A percentile compares a stretch with the other conserved stretches of the same genome.
These are phyloP conservation scores for Microcaecilia unicolor DNA, from an alignment of 2,797 vertebrate species.

Conservation along the genomic window DNA sequence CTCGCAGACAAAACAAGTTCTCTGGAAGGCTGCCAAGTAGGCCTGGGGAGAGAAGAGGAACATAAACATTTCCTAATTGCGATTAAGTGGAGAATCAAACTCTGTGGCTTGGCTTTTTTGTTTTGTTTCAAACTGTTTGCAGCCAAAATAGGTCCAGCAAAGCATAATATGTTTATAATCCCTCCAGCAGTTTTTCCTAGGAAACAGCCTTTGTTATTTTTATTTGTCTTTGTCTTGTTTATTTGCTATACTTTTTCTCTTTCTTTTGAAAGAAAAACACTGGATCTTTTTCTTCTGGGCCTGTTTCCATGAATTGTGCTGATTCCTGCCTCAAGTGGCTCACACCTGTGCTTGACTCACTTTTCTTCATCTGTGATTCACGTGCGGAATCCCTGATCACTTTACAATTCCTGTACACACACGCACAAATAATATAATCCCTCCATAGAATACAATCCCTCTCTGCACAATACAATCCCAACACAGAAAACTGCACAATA, in stretches of 20 bases:
- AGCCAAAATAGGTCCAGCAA: too few relatives aligned
- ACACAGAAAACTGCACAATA: too few relatives aligned
- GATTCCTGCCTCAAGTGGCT: constrained; percentile 9
- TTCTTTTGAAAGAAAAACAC: neutral
- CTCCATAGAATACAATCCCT: too few relatives aligned
- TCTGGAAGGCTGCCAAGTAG: constrained; percentile 32
- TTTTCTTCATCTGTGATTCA: rapidly evolving
- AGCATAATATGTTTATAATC: too few relatives aligned
- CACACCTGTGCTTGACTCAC: constrained; percentile 4
- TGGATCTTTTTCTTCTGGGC: neutral
- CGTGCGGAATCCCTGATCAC: too few relatives aligned
- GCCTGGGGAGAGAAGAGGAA: constrained; percentile 34
- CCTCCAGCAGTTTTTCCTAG: too few relatives aligned
- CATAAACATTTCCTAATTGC: constrained; percentile 32
- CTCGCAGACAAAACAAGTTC: constrained; percentile 36
- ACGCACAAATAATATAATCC: too few relatives aligned
- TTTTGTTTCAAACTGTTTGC: constrained; percentile 20
- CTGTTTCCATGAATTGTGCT: constrained; percentile 6
- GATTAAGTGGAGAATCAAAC: constrained; percentile 37
- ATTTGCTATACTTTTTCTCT: too few relatives aligned
- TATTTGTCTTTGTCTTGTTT: neutral
- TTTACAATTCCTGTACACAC: too few relatives aligned
- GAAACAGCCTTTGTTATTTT: neutral
- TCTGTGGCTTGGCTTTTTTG: constrained; percentile 30
- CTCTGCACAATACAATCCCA: too few relatives aligned